Conservation (phyloP, 2,113 vertebrate genomes). For the Tachysurus fulvidraco region DNA sequence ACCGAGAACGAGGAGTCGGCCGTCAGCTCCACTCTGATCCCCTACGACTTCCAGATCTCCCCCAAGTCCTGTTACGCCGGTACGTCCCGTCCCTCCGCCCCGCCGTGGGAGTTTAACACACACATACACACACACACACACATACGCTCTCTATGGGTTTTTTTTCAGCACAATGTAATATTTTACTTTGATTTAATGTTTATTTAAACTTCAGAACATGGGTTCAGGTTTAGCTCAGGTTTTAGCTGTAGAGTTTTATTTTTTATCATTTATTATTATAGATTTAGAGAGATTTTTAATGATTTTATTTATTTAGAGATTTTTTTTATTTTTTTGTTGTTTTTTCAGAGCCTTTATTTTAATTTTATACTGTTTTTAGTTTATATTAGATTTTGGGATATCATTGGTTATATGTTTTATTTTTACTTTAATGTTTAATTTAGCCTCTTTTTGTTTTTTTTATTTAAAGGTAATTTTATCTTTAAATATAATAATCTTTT, state of each 20-base stretch:
- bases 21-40: conserved; percentile 73
- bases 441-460: too few relatives aligned
- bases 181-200: not conserved
- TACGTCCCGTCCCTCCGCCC: conserved; percentile 47
- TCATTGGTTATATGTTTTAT: too few relatives aligned
- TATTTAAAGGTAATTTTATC: too few relatives aligned
- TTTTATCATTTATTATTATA: not conserved
- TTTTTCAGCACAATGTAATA: not conserved
- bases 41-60: conserved; percentile 83
- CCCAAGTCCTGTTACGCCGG: conserved; percentile 82
- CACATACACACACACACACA: too few relatives aligned
- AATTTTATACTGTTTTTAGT: too few relatives aligned
- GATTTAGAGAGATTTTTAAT: not conserved
- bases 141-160: not conserved
- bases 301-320: not conserved
- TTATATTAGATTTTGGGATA: too few relatives aligned
- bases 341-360: not conserved
- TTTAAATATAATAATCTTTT: too few relatives aligned
- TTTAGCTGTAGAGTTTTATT: not conserved
- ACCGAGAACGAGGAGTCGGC: conserved; percentile 83
- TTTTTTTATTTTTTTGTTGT: not conserved
- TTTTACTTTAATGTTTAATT: too few relatives aligned
- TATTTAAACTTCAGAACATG: not conserved
- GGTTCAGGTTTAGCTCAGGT: not conserved
- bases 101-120: not conserved